A percentile compares a stretch with the other conserved stretches of the same genome.
Evolutionary conservation across 2,113 vertebrate species (phyloP).

Genomic region (Nycticebus coucang): DNA sequence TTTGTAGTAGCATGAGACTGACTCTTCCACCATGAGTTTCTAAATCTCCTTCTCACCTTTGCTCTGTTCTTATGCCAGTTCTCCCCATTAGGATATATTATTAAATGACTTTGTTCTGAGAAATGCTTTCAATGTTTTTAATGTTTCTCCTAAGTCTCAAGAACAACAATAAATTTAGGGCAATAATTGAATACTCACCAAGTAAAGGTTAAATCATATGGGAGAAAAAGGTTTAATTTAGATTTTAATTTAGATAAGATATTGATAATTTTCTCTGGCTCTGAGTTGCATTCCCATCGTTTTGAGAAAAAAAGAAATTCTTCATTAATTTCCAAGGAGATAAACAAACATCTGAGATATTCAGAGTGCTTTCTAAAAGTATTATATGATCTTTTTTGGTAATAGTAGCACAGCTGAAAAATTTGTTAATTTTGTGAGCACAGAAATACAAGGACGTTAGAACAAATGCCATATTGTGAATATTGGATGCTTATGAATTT

Average conservation of each 20-base stretch:
- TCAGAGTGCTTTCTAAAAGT: neutral
- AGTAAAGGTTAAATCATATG: conserved; percentile 65
- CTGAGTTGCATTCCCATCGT: neutral
- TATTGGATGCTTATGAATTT: neutral
- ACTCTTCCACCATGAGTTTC: neutral
- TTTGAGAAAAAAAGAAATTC: conserved; percentile 65
- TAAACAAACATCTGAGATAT: conserved; percentile 74
- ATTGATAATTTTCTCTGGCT: conserved; percentile 75
- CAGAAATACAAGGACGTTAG: neutral
- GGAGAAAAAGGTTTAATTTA: conserved; percentile 81
- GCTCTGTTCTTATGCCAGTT: neutral
- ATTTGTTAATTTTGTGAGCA: neutral
- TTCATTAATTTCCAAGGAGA: conserved; percentile 35
- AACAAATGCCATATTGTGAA: neutral
- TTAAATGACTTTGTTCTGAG: conserved; percentile 55
- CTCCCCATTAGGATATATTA: conserved; percentile 30
- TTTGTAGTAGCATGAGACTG: neutral
- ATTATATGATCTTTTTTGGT: neutral
- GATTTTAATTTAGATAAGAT: conserved; percentile 87
- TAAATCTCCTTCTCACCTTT: neutral
- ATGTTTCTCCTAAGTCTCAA: conserved; percentile 24
- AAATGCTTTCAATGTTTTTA: conserved; percentile 58
- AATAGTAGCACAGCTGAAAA: neutral
- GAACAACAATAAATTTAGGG: conserved; percentile 64
- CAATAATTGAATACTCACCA: conserved; percentile 66